Percentiles rank a stretch among this genome's conserved stretches.
phyloP scores from a whole-genome alignment of 2,113 vertebrate genomes.

The Gorsachius goisagi region DNA sequence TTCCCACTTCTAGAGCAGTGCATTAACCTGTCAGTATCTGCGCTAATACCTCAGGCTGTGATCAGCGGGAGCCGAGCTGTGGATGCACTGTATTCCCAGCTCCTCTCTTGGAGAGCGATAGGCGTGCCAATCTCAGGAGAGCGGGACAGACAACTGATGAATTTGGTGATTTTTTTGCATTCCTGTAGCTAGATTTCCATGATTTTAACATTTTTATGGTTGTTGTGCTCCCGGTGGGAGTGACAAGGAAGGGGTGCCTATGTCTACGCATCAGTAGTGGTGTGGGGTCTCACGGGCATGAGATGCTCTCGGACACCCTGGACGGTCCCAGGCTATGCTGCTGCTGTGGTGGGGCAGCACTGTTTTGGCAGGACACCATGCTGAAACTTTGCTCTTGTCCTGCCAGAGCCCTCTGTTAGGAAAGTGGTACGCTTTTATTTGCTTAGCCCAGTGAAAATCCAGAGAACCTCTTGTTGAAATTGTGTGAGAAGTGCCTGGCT shows the following conservation, averaged over 20 bases:
- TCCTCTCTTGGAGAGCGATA: neutral
- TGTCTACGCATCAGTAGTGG: neutral
- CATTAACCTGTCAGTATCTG: neutral
- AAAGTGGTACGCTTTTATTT: neutral
- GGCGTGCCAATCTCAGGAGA: fast-evolving
- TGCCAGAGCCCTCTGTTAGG: neutral
- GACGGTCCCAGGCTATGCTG: neutral
- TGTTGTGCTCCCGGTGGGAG: neutral
- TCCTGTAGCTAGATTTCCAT: neutral
- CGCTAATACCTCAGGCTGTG: neutral
- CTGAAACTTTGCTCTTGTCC: neutral
- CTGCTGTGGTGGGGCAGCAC: neutral
- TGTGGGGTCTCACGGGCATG: neutral
- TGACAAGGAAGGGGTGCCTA: neutral
- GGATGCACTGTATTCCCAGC: neutral
- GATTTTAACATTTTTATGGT: neutral
- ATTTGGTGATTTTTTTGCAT: neutral
- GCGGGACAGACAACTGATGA: fast-evolving
- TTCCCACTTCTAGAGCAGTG: neutral
- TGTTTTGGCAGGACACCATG: neutral
- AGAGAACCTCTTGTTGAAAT: neutral
- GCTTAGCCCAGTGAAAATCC: neutral
- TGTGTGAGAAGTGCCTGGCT: neutral
- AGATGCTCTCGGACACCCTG: neutral
- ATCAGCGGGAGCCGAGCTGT: neutral